These are phyloP conservation scores for Cyprinus carpio DNA, from an alignment of 2,113 vertebrate species.

Conservation along the genomic window DNA sequence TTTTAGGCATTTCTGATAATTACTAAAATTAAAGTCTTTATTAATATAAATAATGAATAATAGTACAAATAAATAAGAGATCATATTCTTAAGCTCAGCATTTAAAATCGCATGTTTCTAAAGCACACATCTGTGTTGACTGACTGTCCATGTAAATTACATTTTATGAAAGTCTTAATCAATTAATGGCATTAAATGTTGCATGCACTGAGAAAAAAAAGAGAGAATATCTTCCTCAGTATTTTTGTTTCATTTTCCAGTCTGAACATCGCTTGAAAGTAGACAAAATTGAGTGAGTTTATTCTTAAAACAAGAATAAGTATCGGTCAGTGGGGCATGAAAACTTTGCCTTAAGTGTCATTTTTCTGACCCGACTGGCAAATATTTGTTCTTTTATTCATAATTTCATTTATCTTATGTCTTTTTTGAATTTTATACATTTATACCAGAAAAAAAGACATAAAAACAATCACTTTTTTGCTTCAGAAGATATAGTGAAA, in stretches of 20 bases:
- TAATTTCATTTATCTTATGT: background rate
- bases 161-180: too few species aligned
- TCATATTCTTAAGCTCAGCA: background rate
- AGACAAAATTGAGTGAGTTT: background rate
- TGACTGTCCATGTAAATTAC: background rate
- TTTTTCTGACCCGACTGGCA: too few species aligned
- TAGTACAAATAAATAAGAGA: too few species aligned
- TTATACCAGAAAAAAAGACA: too few species aligned
- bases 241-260: too few species aligned
- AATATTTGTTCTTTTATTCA: background rate
- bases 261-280: too few species aligned
- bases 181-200: background rate
- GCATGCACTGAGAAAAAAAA: too few species aligned
- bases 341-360: too few species aligned
- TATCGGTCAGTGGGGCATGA: background rate
- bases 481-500: too few species aligned
- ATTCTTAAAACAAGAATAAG: background rate
- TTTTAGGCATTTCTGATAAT: background rate
- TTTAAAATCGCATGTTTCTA: background rate
- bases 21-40: background rate
- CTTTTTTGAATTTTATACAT: too few species aligned
- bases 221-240: too few species aligned
- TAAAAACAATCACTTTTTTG: too few species aligned
- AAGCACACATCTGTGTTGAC: background rate
- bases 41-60: background rate